phyloP scores from a whole-genome alignment of 2,888 invertebrate genomes.

The Meliscaeva auricollis region DNA sequence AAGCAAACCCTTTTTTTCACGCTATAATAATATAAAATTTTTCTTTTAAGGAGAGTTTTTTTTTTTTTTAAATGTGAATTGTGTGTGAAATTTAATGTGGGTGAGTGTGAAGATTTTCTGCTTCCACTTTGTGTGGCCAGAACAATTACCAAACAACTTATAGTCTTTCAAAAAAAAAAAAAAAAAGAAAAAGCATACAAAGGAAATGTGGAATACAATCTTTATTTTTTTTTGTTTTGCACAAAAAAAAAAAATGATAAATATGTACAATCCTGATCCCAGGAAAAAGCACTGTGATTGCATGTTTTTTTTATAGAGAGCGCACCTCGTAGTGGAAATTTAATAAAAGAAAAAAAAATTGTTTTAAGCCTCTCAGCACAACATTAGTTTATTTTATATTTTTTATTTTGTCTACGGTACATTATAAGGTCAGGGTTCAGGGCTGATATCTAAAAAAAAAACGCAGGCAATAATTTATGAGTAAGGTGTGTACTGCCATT shows the following conservation, averaged over 20 bases:
- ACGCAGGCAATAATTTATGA: not conserved
- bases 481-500: not conserved
- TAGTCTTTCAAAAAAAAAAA: constrained; percentile 31
- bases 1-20: constrained; percentile 57
- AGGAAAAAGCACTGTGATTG: constrained; percentile 67
- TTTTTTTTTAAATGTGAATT: constrained; percentile 38
- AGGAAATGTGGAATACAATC: constrained; percentile 70
- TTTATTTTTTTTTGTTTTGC: constrained; percentile 29
- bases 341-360: constrained; percentile 41
- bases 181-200: too few species aligned
- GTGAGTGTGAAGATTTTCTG: constrained; percentile 19
- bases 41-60: constrained; percentile 2
- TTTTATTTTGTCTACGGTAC: constrained; percentile 26
- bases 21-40: constrained; percentile 38
- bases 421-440: constrained; percentile 45
- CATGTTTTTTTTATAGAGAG: constrained; percentile 62
- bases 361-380: constrained; percentile 61
- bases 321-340: constrained; percentile 69
- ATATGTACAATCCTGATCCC: constrained; percentile 49
- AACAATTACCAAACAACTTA: constrained; percentile 60
- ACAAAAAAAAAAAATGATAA: constrained; percentile 34
- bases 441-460: not conserved
- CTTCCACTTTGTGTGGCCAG: constrained; percentile 48
- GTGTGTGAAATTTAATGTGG: constrained; percentile 27
- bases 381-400: constrained; percentile 24